A percentile compares a stretch with the other conserved stretches of the same genome.
Evolutionary conservation across 2,797 vertebrate species (phyloP).

Genomic region (Macrochelys suwanniensis): DNA sequence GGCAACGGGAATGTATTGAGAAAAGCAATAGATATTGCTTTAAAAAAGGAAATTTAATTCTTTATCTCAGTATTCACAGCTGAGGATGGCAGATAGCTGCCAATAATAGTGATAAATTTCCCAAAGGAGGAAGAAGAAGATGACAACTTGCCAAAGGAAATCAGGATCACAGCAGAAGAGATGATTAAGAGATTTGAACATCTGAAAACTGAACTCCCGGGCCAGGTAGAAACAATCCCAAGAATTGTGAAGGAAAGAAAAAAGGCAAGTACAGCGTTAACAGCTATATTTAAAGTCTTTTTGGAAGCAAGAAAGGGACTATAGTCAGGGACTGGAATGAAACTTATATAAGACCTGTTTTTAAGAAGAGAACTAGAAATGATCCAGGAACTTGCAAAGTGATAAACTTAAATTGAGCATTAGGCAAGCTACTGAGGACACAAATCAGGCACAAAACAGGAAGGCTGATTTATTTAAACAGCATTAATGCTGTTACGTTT

Average conservation of each 20-base stretch:
- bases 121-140: not conserved
- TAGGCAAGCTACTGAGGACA: not conserved
- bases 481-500: not conserved
- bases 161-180: not conserved
- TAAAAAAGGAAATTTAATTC: not conserved
- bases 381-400: not conserved
- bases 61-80: rapidly evolving
- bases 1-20: not conserved
- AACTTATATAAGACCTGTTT: not conserved
- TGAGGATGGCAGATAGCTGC: not conserved
- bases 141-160: not conserved
- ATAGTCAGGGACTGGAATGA: not conserved
- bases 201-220: not conserved
- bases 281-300: not conserved
- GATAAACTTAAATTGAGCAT: not conserved
- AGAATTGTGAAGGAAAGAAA: not conserved
- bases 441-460: not conserved
- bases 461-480: not conserved
- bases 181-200: not conserved
- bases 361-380: not conserved
- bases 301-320: not conserved
- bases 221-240: not conserved
- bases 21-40: conserved; percentile 18
- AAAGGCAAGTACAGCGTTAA: not conserved
- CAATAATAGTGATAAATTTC: not conserved